phyloP scores from a whole-genome alignment of 2,797 vertebrate genomes.

The Bryconaethiops microstoma region DNA sequence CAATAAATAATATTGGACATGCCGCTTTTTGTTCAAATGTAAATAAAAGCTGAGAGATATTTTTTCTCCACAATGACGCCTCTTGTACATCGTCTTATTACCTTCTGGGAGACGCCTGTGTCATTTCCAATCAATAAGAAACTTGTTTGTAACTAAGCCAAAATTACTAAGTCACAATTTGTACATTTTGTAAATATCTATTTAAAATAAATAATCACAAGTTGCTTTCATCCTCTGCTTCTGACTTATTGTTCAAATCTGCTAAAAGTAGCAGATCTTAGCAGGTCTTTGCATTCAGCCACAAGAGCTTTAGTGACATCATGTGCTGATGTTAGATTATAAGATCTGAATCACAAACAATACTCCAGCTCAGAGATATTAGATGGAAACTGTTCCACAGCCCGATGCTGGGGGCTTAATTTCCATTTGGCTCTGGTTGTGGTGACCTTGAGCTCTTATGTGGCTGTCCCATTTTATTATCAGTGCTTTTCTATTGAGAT shows the following conservation, averaged over 20 bases:
- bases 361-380: neutral
- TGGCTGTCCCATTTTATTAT: neutral
- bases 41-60: too few species aligned
- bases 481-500: neutral
- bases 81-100: too few species aligned
- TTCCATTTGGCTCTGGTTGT: neutral
- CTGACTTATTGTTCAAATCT: too few species aligned
- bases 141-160: too few species aligned
- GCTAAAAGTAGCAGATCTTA: too few species aligned
- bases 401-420: neutral
- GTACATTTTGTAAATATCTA: too few species aligned
- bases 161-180: too few species aligned
- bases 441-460: neutral
- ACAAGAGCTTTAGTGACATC: neutral
- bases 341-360: neutral
- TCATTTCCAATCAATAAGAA: too few species aligned
- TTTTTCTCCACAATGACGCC: too few species aligned
- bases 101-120: too few species aligned
- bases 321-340: neutral
- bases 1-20: too few species aligned
- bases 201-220: neutral
- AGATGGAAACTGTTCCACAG: neutral
- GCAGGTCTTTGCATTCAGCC: neutral
- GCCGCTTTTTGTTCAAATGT: too few species aligned
- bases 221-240: neutral